Conservation (phyloP, 1,140 invertebrate species). For the Epicauta chinensis region DNA sequence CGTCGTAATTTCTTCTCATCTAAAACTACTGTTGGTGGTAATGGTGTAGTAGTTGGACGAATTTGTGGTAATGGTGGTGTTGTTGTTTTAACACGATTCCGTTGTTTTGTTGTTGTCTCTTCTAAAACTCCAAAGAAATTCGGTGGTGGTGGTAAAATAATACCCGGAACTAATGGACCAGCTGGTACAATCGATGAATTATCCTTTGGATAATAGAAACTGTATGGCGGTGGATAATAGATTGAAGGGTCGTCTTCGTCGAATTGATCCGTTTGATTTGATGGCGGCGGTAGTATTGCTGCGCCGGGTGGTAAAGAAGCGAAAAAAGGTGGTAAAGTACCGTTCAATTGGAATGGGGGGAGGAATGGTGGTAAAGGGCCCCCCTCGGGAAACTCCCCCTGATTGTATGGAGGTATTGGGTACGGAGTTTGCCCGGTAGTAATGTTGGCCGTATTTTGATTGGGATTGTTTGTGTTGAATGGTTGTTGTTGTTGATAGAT, state of each 20-base stretch:
- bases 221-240: constrained; percentile 83
- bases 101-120: constrained; percentile 14
- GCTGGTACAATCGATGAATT: constrained; percentile 71
- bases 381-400: constrained; percentile 41
- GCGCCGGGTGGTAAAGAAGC: constrained; percentile 58
- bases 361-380: constrained; percentile 41
- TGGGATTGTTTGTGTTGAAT: constrained; percentile 46
- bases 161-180: constrained; percentile 79
- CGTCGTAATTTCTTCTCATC: constrained; percentile 10
- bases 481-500: constrained; percentile 26
- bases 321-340: constrained; percentile 41
- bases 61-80: constrained; percentile 4
- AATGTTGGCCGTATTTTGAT: constrained; percentile 54
- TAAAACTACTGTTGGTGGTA: constrained; percentile 24
- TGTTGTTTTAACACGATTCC: constrained; percentile 13
- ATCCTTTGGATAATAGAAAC: constrained; percentile 73
- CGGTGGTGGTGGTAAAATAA: constrained; percentile 78
- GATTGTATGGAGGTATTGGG: constrained; percentile 53
- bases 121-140: constrained; percentile 72
- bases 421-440: constrained; percentile 53
- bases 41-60: constrained; percentile 7
- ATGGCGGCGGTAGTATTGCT: constrained; percentile 61
- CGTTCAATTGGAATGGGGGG: constrained; percentile 47
- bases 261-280: constrained; percentile 65
- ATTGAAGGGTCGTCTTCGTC: constrained; percentile 85